These are phyloP conservation scores for Clarias platycephalus DNA, from an alignment of 2,797 vertebrate genomes.

Conservation along the genomic window DNA sequence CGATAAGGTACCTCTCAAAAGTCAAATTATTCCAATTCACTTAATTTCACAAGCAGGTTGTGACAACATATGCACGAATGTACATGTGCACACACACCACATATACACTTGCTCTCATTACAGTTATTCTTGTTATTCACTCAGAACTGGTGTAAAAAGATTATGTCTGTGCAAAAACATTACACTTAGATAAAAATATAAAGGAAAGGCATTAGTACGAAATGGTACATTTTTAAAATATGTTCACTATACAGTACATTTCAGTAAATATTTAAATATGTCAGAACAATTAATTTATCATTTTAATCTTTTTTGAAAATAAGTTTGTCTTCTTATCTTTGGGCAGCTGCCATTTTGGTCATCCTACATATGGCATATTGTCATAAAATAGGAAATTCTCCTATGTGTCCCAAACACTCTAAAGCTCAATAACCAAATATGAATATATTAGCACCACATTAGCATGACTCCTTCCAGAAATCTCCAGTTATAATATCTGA, in stretches of 20 bases:
- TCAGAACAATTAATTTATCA: conserved; percentile 48
- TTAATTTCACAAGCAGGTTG: background rate
- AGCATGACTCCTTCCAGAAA: conserved; percentile 24
- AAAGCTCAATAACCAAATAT: conserved; percentile 34
- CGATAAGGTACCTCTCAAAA: background rate
- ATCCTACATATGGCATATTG: conserved; percentile 39
- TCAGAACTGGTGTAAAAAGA: conserved; percentile 24
- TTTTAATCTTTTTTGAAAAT: conserved; percentile 41
- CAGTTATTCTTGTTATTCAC: conserved; percentile 28
- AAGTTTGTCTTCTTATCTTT: conserved; percentile 51
- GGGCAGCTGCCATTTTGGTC: conserved; percentile 68
- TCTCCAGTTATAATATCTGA: conserved; percentile 10
- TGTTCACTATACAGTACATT: conserved; percentile 43
- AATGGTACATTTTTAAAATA: conserved; percentile 23
- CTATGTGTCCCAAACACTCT: conserved; percentile 27
- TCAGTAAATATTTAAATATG: conserved; percentile 37
- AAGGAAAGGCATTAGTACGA: background rate
- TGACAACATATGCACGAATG: background rate
- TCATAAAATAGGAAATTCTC: conserved; percentile 33
- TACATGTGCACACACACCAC: background rate
- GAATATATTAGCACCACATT: conserved; percentile 44
- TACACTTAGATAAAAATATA: conserved; percentile 30
- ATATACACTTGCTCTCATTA: conserved; percentile 5
- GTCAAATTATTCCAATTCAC: conserved; percentile 10
- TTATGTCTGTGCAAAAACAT: conserved; percentile 46